phyloP scores from a whole-genome alignment of 2,113 vertebrate species.

The Callospermophilus lateralis region DNA sequence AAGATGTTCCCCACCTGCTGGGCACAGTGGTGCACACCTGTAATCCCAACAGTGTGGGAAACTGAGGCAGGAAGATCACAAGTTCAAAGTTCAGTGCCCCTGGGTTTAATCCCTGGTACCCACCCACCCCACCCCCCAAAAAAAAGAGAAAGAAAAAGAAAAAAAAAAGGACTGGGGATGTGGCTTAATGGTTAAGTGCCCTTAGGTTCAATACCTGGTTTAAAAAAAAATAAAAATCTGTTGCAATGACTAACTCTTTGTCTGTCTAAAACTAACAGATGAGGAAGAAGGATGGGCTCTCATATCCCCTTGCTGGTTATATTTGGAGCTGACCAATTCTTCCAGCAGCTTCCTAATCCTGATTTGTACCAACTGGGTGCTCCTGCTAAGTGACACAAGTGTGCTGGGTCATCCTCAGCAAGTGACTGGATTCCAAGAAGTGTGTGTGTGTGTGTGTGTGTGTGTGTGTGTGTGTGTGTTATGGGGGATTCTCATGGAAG shows the following conservation, averaged over 20 bases:
- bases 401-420: neutral
- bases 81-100: too few species aligned
- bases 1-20: neutral
- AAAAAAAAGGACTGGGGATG: too few species aligned
- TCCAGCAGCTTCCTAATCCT: neutral
- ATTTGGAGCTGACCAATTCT: neutral
- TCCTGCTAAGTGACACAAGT: neutral
- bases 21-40: too few species aligned
- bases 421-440: neutral
- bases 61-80: too few species aligned
- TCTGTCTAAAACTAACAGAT: neutral
- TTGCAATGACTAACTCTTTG: neutral
- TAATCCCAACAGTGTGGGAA: too few species aligned
- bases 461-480: too few species aligned
- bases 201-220: too few species aligned
- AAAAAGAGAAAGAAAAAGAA: too few species aligned
- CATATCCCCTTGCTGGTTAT: neutral
- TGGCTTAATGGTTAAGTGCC: too few species aligned
- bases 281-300: neutral
- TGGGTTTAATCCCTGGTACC: too few species aligned
- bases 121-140: too few species aligned
- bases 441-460: too few species aligned
- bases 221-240: neutral
- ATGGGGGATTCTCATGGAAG: neutral
- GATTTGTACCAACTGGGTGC: neutral